Percentiles rank a stretch among this genome's conserved stretches.
Conservation (phyloP, 2,888 invertebrate species). For the Acrobasis consociella region DNA sequence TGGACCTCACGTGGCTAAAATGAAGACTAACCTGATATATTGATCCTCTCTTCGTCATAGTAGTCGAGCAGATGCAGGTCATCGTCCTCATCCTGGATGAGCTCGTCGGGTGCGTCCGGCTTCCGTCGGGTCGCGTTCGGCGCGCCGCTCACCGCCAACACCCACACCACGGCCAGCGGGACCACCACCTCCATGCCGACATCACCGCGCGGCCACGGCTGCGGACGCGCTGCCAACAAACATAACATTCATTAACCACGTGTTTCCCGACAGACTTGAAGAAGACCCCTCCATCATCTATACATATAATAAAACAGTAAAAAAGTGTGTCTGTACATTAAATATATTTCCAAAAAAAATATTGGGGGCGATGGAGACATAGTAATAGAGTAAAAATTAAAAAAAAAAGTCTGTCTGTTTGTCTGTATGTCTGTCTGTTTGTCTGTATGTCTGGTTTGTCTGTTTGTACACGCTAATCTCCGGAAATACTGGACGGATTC, state of each 20-base stretch:
- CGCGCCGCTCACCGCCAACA: constrained; percentile 70
- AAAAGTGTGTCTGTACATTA: too few species aligned
- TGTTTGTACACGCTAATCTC: too few species aligned
- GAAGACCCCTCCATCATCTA: too few species aligned
- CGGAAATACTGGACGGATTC: too few species aligned
- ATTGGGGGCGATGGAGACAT: too few species aligned
- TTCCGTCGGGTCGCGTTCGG: constrained; percentile 60
- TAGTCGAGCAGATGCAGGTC: constrained; percentile 58
- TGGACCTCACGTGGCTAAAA: neutral
- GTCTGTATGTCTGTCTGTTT: too few species aligned
- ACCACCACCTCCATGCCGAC: constrained; percentile 76
- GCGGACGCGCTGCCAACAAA: constrained; percentile 33
- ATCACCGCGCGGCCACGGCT: constrained; percentile 64
- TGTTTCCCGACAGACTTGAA: too few species aligned
- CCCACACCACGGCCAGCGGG: constrained; percentile 73
- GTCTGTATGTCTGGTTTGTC: too few species aligned
- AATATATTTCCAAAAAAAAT: too few species aligned
- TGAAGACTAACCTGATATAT: constrained; percentile 66
- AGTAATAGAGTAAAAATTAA: too few species aligned
- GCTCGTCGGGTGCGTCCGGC: constrained; percentile 53
- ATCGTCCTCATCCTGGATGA: constrained; percentile 59
- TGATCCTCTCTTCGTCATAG: constrained; percentile 75
- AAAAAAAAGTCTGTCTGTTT: too few species aligned
- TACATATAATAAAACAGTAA: too few species aligned
- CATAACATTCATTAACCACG: neutral